phyloP scores from a whole-genome alignment of 2,113 vertebrate species.

The Aramus guarauna region DNA sequence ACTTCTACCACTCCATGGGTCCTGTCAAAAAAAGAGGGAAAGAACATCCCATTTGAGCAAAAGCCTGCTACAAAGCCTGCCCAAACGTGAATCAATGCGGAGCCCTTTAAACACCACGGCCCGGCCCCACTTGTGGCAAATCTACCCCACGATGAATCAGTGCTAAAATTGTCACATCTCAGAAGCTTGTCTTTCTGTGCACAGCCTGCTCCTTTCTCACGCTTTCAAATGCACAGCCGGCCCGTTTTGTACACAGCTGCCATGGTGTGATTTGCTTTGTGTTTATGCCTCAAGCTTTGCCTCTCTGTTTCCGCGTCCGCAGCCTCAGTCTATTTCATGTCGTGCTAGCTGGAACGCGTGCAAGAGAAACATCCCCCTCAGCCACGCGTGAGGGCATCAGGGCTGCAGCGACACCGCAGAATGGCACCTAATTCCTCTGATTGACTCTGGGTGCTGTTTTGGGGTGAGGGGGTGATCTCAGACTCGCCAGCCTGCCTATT shows the following conservation, averaged over 20 bases:
- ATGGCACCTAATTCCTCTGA: not conserved
- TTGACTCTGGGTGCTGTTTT: not conserved
- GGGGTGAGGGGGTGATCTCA: rapidly evolving
- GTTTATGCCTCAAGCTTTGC: slow-evolving; percentile 47
- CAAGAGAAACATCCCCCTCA: not conserved
- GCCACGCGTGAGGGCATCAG: not conserved
- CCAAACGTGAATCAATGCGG: not conserved
- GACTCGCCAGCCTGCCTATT: not conserved
- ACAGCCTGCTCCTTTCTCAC: slow-evolving; percentile 35
- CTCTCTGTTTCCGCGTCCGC: not conserved
- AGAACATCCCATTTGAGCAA: not conserved
- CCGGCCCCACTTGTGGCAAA: not conserved
- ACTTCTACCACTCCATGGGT: not conserved
- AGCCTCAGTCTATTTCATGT: not conserved
- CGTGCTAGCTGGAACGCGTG: not conserved
- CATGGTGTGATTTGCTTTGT: slow-evolving; percentile 20
- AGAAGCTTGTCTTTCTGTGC: slow-evolving; percentile 1
- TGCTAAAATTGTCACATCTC: slow-evolving; percentile 5
- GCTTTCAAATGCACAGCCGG: slow-evolving; percentile 17
- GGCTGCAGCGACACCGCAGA: not conserved
- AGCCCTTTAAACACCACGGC: not conserved
- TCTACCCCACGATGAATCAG: not conserved
- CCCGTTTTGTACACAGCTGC: slow-evolving; percentile 32
- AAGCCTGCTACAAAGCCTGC: not conserved
- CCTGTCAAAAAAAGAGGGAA: not conserved